Evolutionary conservation across 2,888 invertebrate species (phyloP), one percentile per base, ranked within the genome.

Genomic region (Spisula subtruncata): DNA sequence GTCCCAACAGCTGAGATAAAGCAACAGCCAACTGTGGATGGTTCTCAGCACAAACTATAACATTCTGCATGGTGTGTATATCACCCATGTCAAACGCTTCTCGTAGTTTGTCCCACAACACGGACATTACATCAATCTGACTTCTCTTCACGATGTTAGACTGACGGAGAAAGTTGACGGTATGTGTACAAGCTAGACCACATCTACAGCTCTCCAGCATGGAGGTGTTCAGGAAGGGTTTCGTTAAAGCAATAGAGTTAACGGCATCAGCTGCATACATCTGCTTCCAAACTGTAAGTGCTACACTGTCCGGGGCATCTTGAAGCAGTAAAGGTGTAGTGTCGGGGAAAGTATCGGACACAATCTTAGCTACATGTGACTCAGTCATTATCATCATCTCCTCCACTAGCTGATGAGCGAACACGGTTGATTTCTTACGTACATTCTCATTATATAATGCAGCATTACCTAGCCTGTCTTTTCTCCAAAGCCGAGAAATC

Each of bases 321-420:
- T 96, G 96, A 32, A 93, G 87, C 75, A 93, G 90, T 14, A 96
- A 91, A 1, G 96, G 96, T 4, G 94, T 94, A 16, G 87, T 87
- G 20, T 93, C 88, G 0, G 95, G 95, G 86, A 93, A 95, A 10
- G 83, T 89, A 12, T 89, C 85, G 18, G 94, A 75, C 46, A 96
- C 92, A 32, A 94, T 89, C 60, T 91, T 90, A 0, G 95, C 96
- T 8, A 96, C 94, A 83, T 95, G 93, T 60, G 91, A 92, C 90
- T 96, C 95, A 20, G 95, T 93, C 88, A 93, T 94, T 18, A 96
- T 93, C 91, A 94, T 92, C 60, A 96, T 90, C 92, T 96, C 96
- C 85, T 96, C 94, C n/a, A 96, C 92, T 90, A 96, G 85, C 81
- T 93, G 90, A 80, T 94, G 92, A 1, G 95, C 94, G 32, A 95